Evolutionary conservation across 2,797 vertebrate species (phyloP).

Genomic region (Myiotriccus ornatus): DNA sequence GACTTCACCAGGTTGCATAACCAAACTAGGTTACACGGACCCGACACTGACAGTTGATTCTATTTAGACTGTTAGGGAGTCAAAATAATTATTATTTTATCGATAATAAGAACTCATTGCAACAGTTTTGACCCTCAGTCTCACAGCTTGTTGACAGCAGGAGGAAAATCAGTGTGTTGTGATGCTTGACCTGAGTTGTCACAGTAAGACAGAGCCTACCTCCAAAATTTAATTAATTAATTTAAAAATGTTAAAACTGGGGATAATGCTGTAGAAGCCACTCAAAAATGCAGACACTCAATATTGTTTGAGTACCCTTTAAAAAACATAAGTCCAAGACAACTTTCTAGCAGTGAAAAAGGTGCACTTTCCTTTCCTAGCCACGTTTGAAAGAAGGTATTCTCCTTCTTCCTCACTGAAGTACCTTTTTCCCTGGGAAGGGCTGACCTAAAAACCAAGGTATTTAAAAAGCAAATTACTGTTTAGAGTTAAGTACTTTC

Average conservation of each 20-base stretch:
- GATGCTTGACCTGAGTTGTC: not conserved
- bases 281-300: not conserved
- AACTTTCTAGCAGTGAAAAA: not conserved
- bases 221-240: not conserved
- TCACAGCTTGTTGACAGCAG: not conserved
- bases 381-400: not conserved
- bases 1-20: not conserved
- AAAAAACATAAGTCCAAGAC: not conserved
- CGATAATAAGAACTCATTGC: not conserved
- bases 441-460: not conserved
- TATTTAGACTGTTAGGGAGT: not conserved
- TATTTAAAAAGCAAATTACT: not conserved
- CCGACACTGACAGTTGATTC: not conserved
- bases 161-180: not conserved
- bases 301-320: not conserved
- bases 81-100: not conserved
- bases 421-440: not conserved
- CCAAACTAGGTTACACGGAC: not conserved
- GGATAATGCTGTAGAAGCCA: not conserved
- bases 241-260: not conserved
- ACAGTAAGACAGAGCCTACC: not conserved
- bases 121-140: not conserved
- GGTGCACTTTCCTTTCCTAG: not conserved
- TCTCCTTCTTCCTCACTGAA: not conserved
- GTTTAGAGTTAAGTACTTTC: not conserved